Conservation (phyloP, 2,888 invertebrate species). For the Marasmarcha lunaedactyla region DNA sequence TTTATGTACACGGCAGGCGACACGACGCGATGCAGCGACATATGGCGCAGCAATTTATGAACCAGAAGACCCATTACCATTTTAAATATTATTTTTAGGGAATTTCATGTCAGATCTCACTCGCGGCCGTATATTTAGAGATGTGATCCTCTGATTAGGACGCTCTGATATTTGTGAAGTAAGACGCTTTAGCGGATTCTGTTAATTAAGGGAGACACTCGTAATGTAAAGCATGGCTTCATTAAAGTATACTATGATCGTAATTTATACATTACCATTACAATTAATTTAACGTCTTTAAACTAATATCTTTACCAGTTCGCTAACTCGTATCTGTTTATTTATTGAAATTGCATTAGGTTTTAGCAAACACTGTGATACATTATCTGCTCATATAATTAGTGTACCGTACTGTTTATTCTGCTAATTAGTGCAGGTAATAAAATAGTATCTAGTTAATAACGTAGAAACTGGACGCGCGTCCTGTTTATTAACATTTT, state of each 20-base stretch:
- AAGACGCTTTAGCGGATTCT: conserved; percentile 42
- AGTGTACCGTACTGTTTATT: no score
- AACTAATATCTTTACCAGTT: no score
- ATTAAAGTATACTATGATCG: conserved; percentile 17
- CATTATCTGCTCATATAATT: no score
- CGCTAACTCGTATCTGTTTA: no score
- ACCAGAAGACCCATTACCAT: conserved; percentile 65
- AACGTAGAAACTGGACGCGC: no score
- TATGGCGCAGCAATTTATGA: conserved; percentile 69
- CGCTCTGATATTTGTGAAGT: conserved; percentile 43
- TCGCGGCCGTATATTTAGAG: conserved; percentile 65
- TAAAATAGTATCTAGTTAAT: no score
- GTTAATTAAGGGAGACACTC: conserved; percentile 49
- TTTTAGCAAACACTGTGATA: no score
- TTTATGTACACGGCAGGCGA: conserved; percentile 68
- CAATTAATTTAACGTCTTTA: conserved; percentile 1
- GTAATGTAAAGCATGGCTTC: conserved; percentile 24
- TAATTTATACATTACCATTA: conserved; percentile 5
- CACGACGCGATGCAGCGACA: conserved; percentile 58
- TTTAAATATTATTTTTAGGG: conserved; percentile 72
- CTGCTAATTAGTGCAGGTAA: no score
- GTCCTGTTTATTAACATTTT: neutral
- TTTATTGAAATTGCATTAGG: no score
- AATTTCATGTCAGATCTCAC: conserved; percentile 70
- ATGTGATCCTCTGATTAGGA: conserved; percentile 67